These are phyloP conservation scores for Odontesthes bonariensis DNA, from an alignment of 2,113 vertebrate genomes.

Conservation along the genomic window DNA sequence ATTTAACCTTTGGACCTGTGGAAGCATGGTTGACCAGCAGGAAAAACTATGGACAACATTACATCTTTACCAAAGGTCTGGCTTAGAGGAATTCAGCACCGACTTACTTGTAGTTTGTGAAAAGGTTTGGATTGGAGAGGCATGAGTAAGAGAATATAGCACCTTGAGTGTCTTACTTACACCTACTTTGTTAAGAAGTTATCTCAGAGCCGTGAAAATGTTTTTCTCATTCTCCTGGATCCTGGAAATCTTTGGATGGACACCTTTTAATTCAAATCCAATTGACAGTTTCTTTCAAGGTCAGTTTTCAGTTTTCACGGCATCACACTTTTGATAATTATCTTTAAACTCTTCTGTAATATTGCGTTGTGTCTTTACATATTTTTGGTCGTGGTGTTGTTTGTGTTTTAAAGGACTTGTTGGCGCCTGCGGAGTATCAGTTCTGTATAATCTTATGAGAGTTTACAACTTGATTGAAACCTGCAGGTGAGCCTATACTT, in stretches of 20 bases:
- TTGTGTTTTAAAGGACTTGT: conserved; percentile 80
- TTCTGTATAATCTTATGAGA: conserved; percentile 86
- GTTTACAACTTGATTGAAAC: conserved; percentile 85
- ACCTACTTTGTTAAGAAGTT: not conserved
- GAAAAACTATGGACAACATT: not conserved
- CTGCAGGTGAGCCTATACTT: conserved; percentile 83
- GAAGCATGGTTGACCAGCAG: conserved; percentile 22
- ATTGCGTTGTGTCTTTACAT: not conserved
- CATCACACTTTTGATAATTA: not conserved
- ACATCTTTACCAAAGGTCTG: conserved; percentile 11
- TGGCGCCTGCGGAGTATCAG: conserved; percentile 85
- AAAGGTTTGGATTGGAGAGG: not conserved
- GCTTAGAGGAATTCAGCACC: conserved; percentile 11
- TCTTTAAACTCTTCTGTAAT: not conserved
- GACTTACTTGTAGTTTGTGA: not conserved
- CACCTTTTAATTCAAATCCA: conserved; percentile 68
- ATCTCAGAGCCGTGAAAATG: conserved; percentile 45
- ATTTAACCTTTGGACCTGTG: conserved; percentile 63
- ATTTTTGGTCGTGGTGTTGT: not conserved
- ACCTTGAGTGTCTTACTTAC: not conserved
- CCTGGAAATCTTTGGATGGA: conserved; percentile 67
- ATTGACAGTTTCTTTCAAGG: conserved; percentile 85
- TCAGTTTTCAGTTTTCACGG: conserved; percentile 63
- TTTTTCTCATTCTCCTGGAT: conserved; percentile 80
- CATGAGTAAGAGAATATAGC: conserved; percentile 14